Percentiles rank a stretch among this genome's conserved stretches.
Evolutionary conservation across 2,797 vertebrate genomes (phyloP).

Genomic region (Molothrus aeneus): DNA sequence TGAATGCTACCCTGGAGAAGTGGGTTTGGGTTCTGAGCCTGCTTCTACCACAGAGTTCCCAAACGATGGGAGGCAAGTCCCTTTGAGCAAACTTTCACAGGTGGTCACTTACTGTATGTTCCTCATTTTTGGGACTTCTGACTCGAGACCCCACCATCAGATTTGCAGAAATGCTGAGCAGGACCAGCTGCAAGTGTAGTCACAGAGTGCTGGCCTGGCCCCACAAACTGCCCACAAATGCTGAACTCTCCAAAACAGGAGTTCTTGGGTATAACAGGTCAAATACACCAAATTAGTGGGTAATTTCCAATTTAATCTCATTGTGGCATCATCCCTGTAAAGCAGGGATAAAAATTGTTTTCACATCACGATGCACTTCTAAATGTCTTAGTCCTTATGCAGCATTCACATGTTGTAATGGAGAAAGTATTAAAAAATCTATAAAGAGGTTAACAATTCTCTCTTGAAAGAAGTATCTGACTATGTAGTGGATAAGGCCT

Average conservation of each 20-base stretch:
- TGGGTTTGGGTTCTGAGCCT: constrained; percentile 63
- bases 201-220: neutral
- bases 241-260: neutral
- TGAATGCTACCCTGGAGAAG: constrained; percentile 57
- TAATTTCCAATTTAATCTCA: neutral
- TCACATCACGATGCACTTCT: neutral
- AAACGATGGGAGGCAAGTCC: constrained; percentile 65
- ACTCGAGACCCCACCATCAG: neutral
- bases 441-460: neutral
- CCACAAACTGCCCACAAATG: neutral
- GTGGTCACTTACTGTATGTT: constrained; percentile 50
- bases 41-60: constrained; percentile 62
- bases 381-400: neutral
- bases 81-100: constrained; percentile 47
- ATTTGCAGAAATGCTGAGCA: constrained; percentile 55
- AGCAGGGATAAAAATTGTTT: neutral
- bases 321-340: neutral
- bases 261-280: neutral
- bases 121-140: constrained; percentile 47
- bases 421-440: neutral
- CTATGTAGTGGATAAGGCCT: neutral
- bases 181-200: neutral
- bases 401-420: neutral
- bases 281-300: neutral
- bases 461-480: neutral